Base-by-base conservation (phyloP, 2,888 invertebrate species). In the Aricia artaxerxes region DNA sequence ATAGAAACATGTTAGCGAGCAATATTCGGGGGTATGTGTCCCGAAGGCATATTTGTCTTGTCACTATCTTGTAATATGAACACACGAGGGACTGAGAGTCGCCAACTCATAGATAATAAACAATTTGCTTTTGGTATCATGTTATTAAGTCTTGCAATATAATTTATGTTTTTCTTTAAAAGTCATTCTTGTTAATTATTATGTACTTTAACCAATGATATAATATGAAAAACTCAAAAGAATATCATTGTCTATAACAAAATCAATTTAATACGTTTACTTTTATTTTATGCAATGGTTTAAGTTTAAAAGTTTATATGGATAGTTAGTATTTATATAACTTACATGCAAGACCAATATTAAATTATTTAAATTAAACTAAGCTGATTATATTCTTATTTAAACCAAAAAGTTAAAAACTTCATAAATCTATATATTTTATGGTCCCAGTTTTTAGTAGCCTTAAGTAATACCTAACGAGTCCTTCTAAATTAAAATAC, bases 21-120 rank as follows among this genome's bases (percentile, higher is more conserved):
- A 64, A 89, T 91, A 89, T 90, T 89, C 90, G 88, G 88, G 60
- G 61, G 76, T 13, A 69, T 69, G 69, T 4, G 69, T 69, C 69
- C 35, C 69, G 35, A 69, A 35, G 35, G 69, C 69, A 69, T 69
- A 69, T 69, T 69, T 69, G 69, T 38, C 69, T 69, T 69, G 69
- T 69, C 69, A 38, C 69, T 16, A 69, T 69, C 38, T 35, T 69
- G 69, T 69, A 69, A 69, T 69, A 69, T 69, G 69, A 69, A 69
- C 38, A 38, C 69, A 69, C 69, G 1, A 38, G 69, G 69, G 69
- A 69, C 69, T 13, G 13, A 38, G 5, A 13, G 69, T 4, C 11
- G 5, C 5, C 11, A 35, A 11, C 69, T 38, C 24, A 69, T 69
- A 69, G 69, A 35, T 35, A 69, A 69, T 69, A 69, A 69, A 69